Base-by-base conservation (phyloP, 2,888 invertebrate species). In the Cyaniris semiargus region DNA sequence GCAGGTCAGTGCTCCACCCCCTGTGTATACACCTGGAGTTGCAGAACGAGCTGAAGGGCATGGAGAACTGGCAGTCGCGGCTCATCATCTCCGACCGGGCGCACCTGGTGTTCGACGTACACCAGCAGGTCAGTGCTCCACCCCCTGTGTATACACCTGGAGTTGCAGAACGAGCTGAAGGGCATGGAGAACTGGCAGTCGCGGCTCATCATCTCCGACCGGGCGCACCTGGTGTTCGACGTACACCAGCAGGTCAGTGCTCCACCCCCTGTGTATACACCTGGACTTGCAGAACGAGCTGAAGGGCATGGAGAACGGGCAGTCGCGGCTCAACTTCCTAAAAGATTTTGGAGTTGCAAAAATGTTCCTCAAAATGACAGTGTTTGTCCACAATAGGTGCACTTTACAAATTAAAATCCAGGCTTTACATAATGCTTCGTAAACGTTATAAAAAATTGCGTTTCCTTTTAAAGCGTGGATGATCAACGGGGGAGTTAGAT, bases 61-160 rank as follows among this genome's bases (percentile, higher is more conserved):
- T 99, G 86, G 95, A 94, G 80, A 96, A 96, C 82, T 97, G 98
- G 97, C 94, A 97, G 85, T 94, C 96, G 58, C 95, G 99, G 76
- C 95, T 99, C 79, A 95, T 99, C 81, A 98, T 99, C 82, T 99
- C 99, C 0, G 98, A 99, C 93, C 95, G 99, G 82, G 99, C 99
- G 15, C 99, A 99, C 88, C 94, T 98, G 60, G 98, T 98, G 3
- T 98, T 98, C 90, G 98, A 98, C 90, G 96, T 98, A 84, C 98
- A 98, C 90, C 98, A 98, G 88, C 96, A 96, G 93, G 94, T 94
- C 81, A 72, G 77, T 66, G 13, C 56, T 44, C 10, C 15, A 48
- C 4, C 13, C 13, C 48, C 48, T 48, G 48, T 15, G 48, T 48
- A 15, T 48, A 48, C 15, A 48, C 48, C 48, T 48, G 48, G 48